Evolutionary conservation across 2,797 vertebrate species (phyloP).

Genomic region (Pseudochirops cupreus): DNA sequence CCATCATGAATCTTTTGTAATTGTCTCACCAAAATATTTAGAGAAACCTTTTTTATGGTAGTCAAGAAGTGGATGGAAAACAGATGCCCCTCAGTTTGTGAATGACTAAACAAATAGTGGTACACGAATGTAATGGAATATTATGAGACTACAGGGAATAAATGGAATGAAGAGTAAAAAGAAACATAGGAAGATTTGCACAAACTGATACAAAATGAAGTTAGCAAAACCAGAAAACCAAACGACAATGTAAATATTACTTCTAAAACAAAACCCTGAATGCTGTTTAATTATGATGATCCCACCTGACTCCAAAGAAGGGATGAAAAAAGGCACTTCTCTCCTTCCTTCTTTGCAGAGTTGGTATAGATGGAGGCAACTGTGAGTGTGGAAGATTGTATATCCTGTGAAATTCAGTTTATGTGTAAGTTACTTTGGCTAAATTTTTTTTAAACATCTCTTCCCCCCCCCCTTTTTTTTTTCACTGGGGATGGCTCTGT

Average conservation of each 20-base stretch:
- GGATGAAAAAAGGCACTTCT: no score
- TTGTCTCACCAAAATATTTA: neutral
- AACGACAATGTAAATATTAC: neutral
- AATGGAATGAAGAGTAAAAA: neutral
- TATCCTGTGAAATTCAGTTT: neutral
- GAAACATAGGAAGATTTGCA: neutral
- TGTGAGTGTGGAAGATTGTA: neutral
- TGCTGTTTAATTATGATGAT: neutral
- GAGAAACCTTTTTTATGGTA: neutral
- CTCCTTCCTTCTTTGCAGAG: no score
- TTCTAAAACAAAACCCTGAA: neutral
- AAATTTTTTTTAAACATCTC: neutral
- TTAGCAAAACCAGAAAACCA: neutral
- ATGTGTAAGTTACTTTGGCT: neutral
- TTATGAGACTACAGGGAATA: neutral
- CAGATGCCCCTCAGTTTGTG: neutral
- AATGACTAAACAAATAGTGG: neutral
- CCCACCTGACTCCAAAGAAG: neutral
- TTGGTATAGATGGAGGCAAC: no score
- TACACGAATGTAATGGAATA: neutral
- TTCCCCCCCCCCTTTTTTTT: neutral
- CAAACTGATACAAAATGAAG: neutral
- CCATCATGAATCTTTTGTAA: no score
- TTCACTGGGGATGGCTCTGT: neutral
- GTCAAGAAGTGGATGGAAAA: neutral